Evolutionary conservation across 2,888 invertebrate species (phyloP), one percentile per base, ranked within the genome.

Genomic region (Thumatha senex): DNA sequence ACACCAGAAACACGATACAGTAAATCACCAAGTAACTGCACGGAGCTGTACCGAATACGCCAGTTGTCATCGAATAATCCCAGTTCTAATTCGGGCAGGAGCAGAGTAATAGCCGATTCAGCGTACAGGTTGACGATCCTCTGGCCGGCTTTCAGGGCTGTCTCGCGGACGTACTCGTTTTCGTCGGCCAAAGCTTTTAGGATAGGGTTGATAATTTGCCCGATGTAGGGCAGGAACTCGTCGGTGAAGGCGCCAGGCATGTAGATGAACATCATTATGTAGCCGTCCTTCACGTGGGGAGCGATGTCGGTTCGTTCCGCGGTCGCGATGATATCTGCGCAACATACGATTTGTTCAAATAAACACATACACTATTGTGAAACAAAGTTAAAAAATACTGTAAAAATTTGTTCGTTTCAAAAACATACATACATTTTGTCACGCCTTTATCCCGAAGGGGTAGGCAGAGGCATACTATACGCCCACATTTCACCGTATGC

Each of bases 201-300:
- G 64, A 99, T 98, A 0, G 99, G 98, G 82, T 97, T 98, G 74
- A 99, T 98, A 70, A 99, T 99, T 81, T 97, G 97, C 0, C 98
- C 97, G 74, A 99, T 96, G 88, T 99, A 99, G 0, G 97, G 97
- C 0, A 97, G 96, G 88, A 99, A 99, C 79, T 98, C 97, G 60
- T 96, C 95, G 7, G 97, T 98, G 89, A 99, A 99, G 10, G 98
- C 98, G 55, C 96, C 96, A 2, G 99, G 99, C 95, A 99, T 97
- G 90, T 99, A 99, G 76, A 99, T 99, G 86, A 99, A 99, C 98
- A 99, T 98, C 98, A 99, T 98, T 58, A 99, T 98, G 91, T 99
- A 99, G 39, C 99, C 99, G 89, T 99, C 99, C 76, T 99, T 97
- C 1, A 99, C 99, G 86, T 98, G 98, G 0, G 99, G 97, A 7